phyloP scores from a whole-genome alignment of 92 coral and sea anemone species.

The Porites rus region DNA sequence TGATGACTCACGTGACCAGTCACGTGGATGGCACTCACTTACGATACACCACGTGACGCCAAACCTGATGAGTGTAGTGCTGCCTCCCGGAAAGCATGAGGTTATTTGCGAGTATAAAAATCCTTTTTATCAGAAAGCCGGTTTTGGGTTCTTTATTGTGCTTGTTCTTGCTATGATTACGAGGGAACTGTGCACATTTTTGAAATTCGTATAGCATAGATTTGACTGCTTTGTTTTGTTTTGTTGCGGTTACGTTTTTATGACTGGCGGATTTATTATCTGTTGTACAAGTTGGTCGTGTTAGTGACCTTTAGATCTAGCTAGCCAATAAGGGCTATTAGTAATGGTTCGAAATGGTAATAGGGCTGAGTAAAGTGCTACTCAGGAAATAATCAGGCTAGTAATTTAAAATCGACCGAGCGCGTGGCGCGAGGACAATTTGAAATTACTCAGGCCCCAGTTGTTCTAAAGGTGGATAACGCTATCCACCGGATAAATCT shows the following conservation, averaged over 20 bases:
- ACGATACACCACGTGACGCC: constrained; percentile 82
- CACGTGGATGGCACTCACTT: constrained; percentile 67
- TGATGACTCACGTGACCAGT: constrained; percentile 32
- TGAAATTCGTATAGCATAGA: neutral
- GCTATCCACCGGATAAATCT: no score
- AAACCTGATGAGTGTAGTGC: constrained; percentile 78
- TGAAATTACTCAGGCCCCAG: no score
- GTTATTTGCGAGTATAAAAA: constrained; percentile 70
- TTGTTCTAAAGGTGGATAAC: no score
- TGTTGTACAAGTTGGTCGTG: no score
- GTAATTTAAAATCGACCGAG: no score
- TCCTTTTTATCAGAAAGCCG: constrained; percentile 80
- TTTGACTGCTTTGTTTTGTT: neutral
- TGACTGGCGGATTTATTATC: no score
- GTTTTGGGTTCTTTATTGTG: constrained; percentile 61
- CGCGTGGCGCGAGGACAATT: no score
- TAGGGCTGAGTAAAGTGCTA: no score
- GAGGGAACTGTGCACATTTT: constrained; percentile 3
- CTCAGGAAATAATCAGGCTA: no score
- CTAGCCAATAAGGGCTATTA: no score
- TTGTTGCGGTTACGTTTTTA: neutral
- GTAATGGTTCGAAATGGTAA: no score
- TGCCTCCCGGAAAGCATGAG: constrained; percentile 77
- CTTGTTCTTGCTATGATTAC: constrained; percentile 19
- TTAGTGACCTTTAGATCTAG: no score